Evolutionary conservation across 2,113 vertebrate genomes (phyloP), one percentile per base, ranked within the genome.

Genomic region (Rafetus swinhoei): DNA sequence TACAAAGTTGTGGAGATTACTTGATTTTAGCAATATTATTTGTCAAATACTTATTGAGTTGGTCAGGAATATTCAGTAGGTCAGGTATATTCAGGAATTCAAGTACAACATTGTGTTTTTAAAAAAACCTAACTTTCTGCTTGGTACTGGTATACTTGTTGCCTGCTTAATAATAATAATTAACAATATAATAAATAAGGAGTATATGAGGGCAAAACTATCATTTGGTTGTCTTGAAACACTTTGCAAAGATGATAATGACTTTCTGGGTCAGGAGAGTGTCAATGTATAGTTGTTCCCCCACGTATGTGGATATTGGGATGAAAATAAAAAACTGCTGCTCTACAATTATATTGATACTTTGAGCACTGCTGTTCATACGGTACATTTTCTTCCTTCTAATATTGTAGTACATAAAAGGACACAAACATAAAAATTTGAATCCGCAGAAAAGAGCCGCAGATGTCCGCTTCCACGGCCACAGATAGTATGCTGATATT

Each of bases 11-110:
- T 72, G 79, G 54, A 32, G 4, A 65, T 55, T 79, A 79, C 94
- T 45, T 84, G 89, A 92, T 94, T 92, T 32, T 29, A 87, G 35
- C 12, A 29, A 2, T 59, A 24, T 59, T 85, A 53, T 93, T 88
- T 93, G 74, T 94, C 89, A 55, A 87, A 84, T 85, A 91, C 54
- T 81, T 10, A 3, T 29, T 93, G 72, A 50, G 45, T 76, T 76
- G 35, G 56, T 59, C 93, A n/a, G 7, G 45, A 54, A 90, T 85
- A 32, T 69, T 86, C 18, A 65, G 55, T 25, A 25, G 90, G 82
- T 92, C 93, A n/a, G 7, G 45, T 57, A 90, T 85, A 32, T 69
- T 86, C 18, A 65, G 52, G 65, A 76, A 62, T 54, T 76, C 81
- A 56, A 76, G 32, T 84, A 87, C 35, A 76, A 5, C 10, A 45